Base-by-base conservation (phyloP, 2,113 vertebrate species). In the Phoxinus phoxinus region DNA sequence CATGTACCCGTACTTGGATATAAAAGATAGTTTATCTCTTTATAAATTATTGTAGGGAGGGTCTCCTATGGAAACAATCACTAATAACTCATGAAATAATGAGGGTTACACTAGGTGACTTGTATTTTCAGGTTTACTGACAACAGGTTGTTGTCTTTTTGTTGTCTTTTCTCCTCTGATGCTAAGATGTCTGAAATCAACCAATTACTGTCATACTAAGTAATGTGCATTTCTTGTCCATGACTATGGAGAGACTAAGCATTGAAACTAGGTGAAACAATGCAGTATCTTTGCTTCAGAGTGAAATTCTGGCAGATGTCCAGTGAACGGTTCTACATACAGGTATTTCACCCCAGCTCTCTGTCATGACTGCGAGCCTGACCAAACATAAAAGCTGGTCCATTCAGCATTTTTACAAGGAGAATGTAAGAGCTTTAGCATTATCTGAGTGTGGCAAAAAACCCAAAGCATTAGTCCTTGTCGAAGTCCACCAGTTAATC, bases 341-440 rank as follows among this genome's bases (percentile, higher is more conserved):
- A 41, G 41, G 41, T 41, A 63, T 85, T 85, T 53, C 32, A 78
- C 32, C 46, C 19, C 15, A 63, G 35, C 58, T 77, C 30, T 53
- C 21, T 69, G 59, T 61, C 61, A 65, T 69, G 17, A 53, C 23
- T 82, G 2, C 0, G 12, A 78, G 41, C 75, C 75, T 85, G 75
- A 78, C 84, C 59, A 56, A n/a, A 85, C 73, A 85, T 35, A 78
- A 85, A 80, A 67, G 25, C 35, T 48, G 4, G 46, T 56, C 48
- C 19, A 71, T 71, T 67, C 76, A 85, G 76, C 63, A 59, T 32
- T 58, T 44, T 59, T 35, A 35, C 80, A 6, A 12, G 25, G 27
- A 80, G 63, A 32, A 35, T n/a, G 6, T 41, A 51, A 61, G 19
- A 32, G 19, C 27, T 77, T 84, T 30, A 77, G 83, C 44, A n/a